Evolutionary conservation across 2,797 vertebrate genomes (phyloP), one percentile per base, ranked within the genome.

Genomic region (Eidolon dupreanum): DNA sequence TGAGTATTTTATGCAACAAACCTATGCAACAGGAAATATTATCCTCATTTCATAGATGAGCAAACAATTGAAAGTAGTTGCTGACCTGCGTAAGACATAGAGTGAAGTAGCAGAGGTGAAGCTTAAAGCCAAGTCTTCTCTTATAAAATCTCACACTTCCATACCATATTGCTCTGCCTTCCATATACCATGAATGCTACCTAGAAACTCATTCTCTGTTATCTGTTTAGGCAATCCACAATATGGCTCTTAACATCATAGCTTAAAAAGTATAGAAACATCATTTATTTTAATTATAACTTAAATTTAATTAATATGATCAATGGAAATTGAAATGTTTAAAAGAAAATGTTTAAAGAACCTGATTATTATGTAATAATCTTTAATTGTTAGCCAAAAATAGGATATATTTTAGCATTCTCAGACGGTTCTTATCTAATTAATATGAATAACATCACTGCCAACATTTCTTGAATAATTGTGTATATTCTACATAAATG

Each of bases 371-470:
- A 88, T 74, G 75, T 26, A 94, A 49, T 1, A 74, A 33, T 61
- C 0, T 94, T 96, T 96, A 77, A 90, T 8, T 71, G 61, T 96
- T 79, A 84, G 8, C 77, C 95, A 83, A 88, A 95, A 96, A 65
- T 74, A 19, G n/a, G 33, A 88, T 51, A 66, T 85, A 95, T 93
- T 83, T 96, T 94, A 59, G 94, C 63, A 41, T 95, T 95, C 81
- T 88, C 75, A 93, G 79, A 95, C 87, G 53, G n/a, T 66, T 96
- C 79, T 95, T 96, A 96, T 97, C 88, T 97, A 97, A 98, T 98
- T 98, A 97, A 97, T 83, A 97, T 83, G 28, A 98, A 77, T 59
- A 87, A 93, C 88, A 94, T 96, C 70, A 96, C 75, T 63, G 33
- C 90, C 91, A 97, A 73, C n/a, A 15, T 93, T 70, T 95, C 71